phyloP scores from a whole-genome alignment of 2,888 invertebrate genomes.

The Lithosia quadra region DNA sequence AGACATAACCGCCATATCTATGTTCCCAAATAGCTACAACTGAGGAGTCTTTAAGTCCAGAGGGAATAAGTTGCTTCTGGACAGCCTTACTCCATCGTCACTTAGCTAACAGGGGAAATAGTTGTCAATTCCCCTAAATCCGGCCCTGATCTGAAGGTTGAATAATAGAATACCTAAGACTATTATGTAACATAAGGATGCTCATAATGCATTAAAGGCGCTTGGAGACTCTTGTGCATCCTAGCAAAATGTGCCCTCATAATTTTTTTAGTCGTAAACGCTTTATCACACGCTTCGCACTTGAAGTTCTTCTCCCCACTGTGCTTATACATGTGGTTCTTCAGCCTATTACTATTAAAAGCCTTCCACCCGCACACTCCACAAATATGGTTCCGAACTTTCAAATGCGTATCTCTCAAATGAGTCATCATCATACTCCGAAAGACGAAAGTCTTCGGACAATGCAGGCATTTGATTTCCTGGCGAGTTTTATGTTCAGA shows the following conservation, averaged over 20 bases:
- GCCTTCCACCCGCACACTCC: slow-evolving; percentile 80
- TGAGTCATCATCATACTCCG: slow-evolving; percentile 83
- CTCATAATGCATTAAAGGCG: slow-evolving; percentile 60
- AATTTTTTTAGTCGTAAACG: slow-evolving; percentile 79
- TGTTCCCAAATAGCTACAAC: no score
- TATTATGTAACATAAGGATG: slow-evolving; percentile 61
- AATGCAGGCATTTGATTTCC: slow-evolving; percentile 79
- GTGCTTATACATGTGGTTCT: slow-evolving; percentile 83
- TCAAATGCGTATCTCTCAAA: slow-evolving; percentile 75
- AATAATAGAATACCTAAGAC: neutral
- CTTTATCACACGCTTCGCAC: slow-evolving; percentile 77
- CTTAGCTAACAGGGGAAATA: no score
- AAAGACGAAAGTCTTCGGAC: slow-evolving; percentile 80
- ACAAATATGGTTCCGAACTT: slow-evolving; percentile 76
- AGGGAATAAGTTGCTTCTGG: no score
- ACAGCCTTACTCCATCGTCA: no score
- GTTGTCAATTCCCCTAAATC: no score
- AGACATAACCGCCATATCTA: no score
- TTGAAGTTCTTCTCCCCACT: slow-evolving; percentile 83
- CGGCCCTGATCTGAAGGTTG: neutral
- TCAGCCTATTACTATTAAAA: slow-evolving; percentile 81
- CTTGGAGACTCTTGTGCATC: slow-evolving; percentile 70
- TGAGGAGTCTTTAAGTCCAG: no score
- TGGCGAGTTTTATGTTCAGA: slow-evolving; percentile 74
- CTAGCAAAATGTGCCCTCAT: slow-evolving; percentile 77